A percentile compares a stretch with the other conserved stretches of the same genome.
Evolutionary conservation across 2,888 invertebrate genomes (phyloP).

Genomic region (Acleris literana): DNA sequence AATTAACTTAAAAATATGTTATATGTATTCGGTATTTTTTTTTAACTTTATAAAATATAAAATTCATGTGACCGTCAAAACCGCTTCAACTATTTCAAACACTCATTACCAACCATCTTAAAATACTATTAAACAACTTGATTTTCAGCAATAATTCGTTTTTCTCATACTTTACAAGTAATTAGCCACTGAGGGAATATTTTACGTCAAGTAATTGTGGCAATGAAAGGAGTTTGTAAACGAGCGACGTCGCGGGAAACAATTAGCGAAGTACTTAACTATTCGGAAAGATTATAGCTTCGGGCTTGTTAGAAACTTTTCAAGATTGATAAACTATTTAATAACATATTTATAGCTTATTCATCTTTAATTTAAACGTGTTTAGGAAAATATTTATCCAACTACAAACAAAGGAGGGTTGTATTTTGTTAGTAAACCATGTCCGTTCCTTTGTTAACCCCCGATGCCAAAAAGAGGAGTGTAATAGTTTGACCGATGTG

Average conservation of each 20-base stretch:
- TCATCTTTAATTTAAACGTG: too few species aligned
- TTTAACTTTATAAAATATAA: too few species aligned
- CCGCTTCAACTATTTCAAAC: not conserved
- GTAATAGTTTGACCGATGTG: too few species aligned
- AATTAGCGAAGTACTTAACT: conserved; percentile 65
- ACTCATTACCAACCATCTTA: not conserved
- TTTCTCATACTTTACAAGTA: conserved; percentile 47
- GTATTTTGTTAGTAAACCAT: too few species aligned
- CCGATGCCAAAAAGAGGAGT: too few species aligned
- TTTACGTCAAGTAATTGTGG: conserved; percentile 68
- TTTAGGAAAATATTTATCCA: too few species aligned
- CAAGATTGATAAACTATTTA: not conserved
- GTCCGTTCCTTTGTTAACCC: too few species aligned
- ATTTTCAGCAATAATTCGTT: conserved; percentile 52
- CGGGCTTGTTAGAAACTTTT: conserved; percentile 8
- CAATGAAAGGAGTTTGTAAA: conserved; percentile 67
- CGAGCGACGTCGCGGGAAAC: conserved; percentile 54
- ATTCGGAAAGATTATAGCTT: conserved; percentile 51
- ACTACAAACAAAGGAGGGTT: too few species aligned
- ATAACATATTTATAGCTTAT: not conserved
- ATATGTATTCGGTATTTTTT: too few species aligned
- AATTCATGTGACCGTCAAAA: not conserved
- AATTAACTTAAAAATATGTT: too few species aligned
- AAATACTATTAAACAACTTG: conserved; percentile 19
- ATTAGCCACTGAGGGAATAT: conserved; percentile 70